These are phyloP conservation scores for Molossus molossus DNA, from an alignment of 2,797 vertebrate species.

Conservation along the genomic window DNA sequence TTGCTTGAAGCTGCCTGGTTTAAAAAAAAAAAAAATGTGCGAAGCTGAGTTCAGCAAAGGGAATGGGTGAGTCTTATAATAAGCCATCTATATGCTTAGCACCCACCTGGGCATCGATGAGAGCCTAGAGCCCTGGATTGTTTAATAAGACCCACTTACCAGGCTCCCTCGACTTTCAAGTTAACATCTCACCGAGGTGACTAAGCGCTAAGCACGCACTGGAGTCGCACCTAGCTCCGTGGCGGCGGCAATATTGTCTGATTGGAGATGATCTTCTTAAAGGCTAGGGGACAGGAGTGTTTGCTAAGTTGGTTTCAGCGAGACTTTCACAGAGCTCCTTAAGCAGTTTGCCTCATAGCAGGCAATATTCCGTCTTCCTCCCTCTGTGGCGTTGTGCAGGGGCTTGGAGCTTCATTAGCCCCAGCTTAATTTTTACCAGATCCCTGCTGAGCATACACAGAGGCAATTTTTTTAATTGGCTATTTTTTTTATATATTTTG, in stretches of 20 bases:
- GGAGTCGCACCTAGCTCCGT: conserved; percentile 59
- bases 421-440: conserved; percentile 84
- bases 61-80: conserved; percentile 63
- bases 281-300: conserved; percentile 62
- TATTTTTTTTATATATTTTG: conserved; percentile 80
- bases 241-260: conserved; percentile 24
- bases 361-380: conserved; percentile 83
- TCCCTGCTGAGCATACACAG: conserved; percentile 80
- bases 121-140: neutral
- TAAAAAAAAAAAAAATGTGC: neutral
- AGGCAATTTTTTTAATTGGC: conserved; percentile 85
- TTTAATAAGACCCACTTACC: conserved; percentile 66
- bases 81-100: conserved; percentile 43
- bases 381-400: conserved; percentile 76
- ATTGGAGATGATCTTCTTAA: conserved; percentile 66
- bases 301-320: conserved; percentile 76
- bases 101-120: neutral
- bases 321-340: conserved; percentile 77
- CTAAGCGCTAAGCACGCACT: conserved; percentile 30
- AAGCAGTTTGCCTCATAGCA: conserved; percentile 78
- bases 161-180: conserved; percentile 43
- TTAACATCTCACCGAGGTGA: conserved; percentile 29
- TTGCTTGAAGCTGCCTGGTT: neutral
- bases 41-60: conserved; percentile 28
- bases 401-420: conserved; percentile 83